These are phyloP conservation scores for Globodera rostochiensis DNA, from an alignment of 1,140 invertebrate genomes.

Conservation along the genomic window DNA sequence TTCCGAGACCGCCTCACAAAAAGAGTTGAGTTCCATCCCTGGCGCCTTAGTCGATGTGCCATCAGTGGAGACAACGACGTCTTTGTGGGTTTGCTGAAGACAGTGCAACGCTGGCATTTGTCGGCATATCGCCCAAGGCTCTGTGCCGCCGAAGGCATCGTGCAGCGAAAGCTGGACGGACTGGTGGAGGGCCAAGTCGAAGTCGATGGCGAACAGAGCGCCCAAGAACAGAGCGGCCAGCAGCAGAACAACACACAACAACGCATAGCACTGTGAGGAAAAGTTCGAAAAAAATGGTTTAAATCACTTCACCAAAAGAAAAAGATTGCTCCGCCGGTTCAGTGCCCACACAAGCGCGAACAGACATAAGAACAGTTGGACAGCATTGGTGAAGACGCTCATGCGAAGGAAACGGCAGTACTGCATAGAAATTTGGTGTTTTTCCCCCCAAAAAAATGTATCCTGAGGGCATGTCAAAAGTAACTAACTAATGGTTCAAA, in stretches of 20 bases:
- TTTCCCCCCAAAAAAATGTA: background rate
- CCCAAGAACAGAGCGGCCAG: slow-evolving; percentile 12
- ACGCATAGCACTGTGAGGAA: slow-evolving; percentile 31
- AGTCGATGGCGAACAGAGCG: slow-evolving; percentile 17
- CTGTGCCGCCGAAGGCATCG: slow-evolving; percentile 19
- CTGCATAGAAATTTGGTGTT: background rate
- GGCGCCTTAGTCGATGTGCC: background rate
- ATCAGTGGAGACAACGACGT: background rate
- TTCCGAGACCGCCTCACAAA: background rate
- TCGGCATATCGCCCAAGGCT: slow-evolving; percentile 12
- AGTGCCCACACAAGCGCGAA: slow-evolving; percentile 29
- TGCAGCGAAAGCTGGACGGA: slow-evolving; percentile 27
- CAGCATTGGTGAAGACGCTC: slow-evolving; percentile 28
- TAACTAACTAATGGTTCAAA: background rate
- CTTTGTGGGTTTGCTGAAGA: background rate
- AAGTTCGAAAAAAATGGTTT: background rate
- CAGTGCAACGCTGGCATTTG: slow-evolving; percentile 12
- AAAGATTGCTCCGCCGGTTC: slow-evolving; percentile 34
- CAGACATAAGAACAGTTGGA: slow-evolving; percentile 32
- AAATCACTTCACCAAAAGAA: slow-evolving; percentile 24
- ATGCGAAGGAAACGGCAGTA: slow-evolving; percentile 33
- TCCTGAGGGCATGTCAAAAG: background rate
- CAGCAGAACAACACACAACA: slow-evolving; percentile 27
- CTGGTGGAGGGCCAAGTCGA: slow-evolving; percentile 20
- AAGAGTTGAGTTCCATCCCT: background rate